phyloP scores from a whole-genome alignment of 2,113 vertebrate species.

The Gasterosteus nipponicus region DNA sequence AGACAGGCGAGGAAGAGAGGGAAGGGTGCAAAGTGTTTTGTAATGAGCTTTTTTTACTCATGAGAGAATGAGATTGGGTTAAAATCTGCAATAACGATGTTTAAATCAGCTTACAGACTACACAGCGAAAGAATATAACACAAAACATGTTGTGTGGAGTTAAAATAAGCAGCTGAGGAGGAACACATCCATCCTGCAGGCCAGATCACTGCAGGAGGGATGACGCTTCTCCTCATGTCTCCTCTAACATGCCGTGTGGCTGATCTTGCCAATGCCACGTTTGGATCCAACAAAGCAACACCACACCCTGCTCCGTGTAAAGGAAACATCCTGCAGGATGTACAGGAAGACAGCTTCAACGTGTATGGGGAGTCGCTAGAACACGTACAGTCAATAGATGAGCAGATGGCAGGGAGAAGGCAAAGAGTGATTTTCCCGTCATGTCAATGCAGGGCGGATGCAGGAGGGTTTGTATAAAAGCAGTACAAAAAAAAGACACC shows the following conservation, averaged over 20 bases:
- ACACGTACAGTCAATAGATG: neutral
- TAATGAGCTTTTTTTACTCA: constrained; percentile 53
- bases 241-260: constrained; percentile 47
- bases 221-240: constrained; percentile 42
- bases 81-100: constrained; percentile 10
- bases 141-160: neutral
- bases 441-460: neutral
- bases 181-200: constrained; percentile 50
- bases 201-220: constrained; percentile 38
- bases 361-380: neutral
- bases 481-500: neutral
- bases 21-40: constrained; percentile 48
- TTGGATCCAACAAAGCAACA: neutral
- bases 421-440: constrained; percentile 14
- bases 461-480: neutral
- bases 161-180: constrained; percentile 15
- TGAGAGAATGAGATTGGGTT: constrained; percentile 15
- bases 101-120: neutral
- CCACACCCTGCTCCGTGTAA: constrained; percentile 3
- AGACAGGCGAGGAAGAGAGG: constrained; percentile 30
- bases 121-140: neutral
- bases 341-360: neutral
- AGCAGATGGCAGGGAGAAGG: constrained; percentile 27
- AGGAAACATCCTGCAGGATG: neutral
- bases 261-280: constrained; percentile 13